Percentiles rank a stretch among this genome's conserved stretches.
Evolutionary conservation across 2,113 vertebrate species (phyloP).

Genomic region (Datnioides undecimradiatus): DNA sequence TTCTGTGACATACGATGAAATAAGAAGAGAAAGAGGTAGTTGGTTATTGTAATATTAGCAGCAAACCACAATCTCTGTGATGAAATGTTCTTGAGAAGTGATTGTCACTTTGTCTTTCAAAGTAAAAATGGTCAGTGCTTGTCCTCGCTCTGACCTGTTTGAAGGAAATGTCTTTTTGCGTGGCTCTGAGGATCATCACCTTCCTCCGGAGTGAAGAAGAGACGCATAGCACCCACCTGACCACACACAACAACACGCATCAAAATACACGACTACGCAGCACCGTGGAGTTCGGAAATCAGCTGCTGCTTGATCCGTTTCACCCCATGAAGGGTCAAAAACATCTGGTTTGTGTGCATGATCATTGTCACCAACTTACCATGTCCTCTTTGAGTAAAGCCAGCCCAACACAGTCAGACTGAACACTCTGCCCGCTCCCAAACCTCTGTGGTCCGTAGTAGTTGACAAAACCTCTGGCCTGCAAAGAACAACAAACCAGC

Average conservation of each 20-base stretch:
- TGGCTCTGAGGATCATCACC: slow-evolving; percentile 89
- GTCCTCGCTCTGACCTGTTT: slow-evolving; percentile 85
- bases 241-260: slow-evolving; percentile 26
- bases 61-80: too few species aligned
- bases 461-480: slow-evolving; percentile 80
- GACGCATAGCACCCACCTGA: slow-evolving; percentile 89
- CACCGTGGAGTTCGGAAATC: neutral
- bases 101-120: neutral
- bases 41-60: neutral
- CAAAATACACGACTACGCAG: neutral
- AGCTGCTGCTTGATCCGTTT: neutral
- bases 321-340: neutral
- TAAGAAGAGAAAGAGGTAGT: neutral
- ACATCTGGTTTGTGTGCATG: neutral
- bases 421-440: slow-evolving; percentile 84
- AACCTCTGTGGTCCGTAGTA: slow-evolving; percentile 85
- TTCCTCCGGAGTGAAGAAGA: slow-evolving; percentile 95
- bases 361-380: slow-evolving; percentile 45
- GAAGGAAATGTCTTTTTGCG: slow-evolving; percentile 92
- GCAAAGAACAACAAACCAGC: neutral
- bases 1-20: neutral
- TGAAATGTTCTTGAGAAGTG: neutral
- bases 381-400: slow-evolving; percentile 82
- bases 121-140: neutral
- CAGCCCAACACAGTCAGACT: slow-evolving; percentile 86